These are phyloP conservation scores for Anarhynchus alexandrinus DNA, from an alignment of 2,113 vertebrate genomes.

Conservation along the genomic window DNA sequence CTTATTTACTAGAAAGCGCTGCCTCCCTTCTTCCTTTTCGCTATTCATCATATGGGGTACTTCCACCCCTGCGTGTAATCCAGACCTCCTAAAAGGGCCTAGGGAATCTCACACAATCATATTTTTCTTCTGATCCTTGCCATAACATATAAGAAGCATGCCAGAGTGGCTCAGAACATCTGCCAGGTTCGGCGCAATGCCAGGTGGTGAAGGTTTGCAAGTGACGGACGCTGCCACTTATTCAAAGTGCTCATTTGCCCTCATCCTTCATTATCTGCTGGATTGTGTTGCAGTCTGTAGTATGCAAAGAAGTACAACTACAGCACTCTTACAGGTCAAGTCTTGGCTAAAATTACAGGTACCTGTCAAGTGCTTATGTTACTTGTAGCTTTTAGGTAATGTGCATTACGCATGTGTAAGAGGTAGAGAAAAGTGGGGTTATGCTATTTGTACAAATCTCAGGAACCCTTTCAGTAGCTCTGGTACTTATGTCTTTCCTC, in stretches of 20 bases:
- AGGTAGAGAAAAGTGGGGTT: background rate
- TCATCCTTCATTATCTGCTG: background rate
- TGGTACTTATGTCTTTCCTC: background rate
- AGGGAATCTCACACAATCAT: background rate
- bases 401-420: fast-evolving
- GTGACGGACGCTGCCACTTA: fast-evolving
- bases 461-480: background rate
- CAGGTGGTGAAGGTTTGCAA: background rate
- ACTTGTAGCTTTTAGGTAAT: background rate
- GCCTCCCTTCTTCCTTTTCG: background rate
- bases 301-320: background rate
- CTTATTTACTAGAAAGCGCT: fast-evolving
- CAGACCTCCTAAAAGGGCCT: background rate
- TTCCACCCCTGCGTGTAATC: background rate
- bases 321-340: background rate
- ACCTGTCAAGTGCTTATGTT: background rate
- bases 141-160: fast-evolving
- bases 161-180: background rate
- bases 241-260: background rate
- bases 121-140: background rate
- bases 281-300: background rate
- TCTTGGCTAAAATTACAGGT: background rate
- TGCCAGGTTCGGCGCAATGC: background rate
- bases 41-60: fast-evolving
- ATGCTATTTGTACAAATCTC: background rate